phyloP scores from a whole-genome alignment of 1,140 invertebrate species.

The silkworm (Bombyx mori) region DNA sequence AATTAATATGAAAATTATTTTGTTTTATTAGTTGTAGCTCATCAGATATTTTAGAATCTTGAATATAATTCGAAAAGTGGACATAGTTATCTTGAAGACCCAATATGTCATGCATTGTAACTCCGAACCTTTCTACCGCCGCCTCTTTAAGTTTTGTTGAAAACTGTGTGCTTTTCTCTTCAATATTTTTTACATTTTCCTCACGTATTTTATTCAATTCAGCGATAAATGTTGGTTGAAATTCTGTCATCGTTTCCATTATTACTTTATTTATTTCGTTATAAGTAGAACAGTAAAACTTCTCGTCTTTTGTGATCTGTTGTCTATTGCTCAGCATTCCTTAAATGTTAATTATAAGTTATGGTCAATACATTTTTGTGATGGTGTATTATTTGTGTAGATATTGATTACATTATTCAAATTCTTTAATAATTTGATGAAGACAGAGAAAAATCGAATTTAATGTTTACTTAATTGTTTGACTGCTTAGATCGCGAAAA shows the following conservation, averaged over 20 bases:
- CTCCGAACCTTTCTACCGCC: constrained; percentile 28
- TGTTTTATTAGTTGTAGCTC: constrained; percentile 15
- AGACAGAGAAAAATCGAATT: too few species aligned
- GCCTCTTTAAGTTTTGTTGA: constrained; percentile 21
- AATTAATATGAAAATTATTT: constrained; percentile 17
- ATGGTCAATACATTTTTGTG: too few species aligned
- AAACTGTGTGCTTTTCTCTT: constrained; percentile 15
- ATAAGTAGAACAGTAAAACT: constrained; percentile 8
- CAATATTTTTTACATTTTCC: constrained; percentile 12
- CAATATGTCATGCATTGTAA: constrained; percentile 32
- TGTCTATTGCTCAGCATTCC: too few species aligned
- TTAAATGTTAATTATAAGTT: too few species aligned
- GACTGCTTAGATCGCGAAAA: too few species aligned
- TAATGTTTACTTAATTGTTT: too few species aligned
- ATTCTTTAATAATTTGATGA: too few species aligned
- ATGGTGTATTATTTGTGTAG: too few species aligned
- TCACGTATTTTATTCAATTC: background rate
- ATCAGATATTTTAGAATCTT: constrained; percentile 5
- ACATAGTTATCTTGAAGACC: constrained; percentile 34
- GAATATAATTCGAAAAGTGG: constrained; percentile 21
- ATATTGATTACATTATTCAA: too few species aligned
- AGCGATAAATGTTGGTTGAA: constrained; percentile 5
- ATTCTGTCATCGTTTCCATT: constrained; percentile 13
- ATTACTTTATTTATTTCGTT: constrained; percentile 15
- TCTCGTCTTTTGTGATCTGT: too few species aligned